A percentile compares a stretch with the other conserved stretches of the same genome.
phyloP scores from a whole-genome alignment of 2,113 vertebrate genomes.

The Erinaceus europaeus region DNA sequence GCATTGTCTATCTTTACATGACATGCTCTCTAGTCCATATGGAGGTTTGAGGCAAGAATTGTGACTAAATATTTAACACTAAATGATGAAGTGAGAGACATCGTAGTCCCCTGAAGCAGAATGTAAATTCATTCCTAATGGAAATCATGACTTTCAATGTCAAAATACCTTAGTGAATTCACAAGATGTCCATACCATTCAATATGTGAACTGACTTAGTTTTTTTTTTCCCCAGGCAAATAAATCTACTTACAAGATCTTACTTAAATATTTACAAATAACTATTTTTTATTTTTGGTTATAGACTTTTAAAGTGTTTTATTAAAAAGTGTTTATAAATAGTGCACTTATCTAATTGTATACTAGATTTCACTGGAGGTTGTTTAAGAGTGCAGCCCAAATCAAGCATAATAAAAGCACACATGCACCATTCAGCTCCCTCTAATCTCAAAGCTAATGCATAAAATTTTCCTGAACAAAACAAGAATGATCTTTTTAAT shows the following conservation, averaged over 20 bases:
- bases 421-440: neutral
- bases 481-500: slow-evolving; percentile 28
- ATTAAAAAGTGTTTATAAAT: neutral
- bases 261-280: too few relatives aligned
- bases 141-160: slow-evolving; percentile 48
- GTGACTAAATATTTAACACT: slow-evolving; percentile 37
- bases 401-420: slow-evolving; percentile 16
- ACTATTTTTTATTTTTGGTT: neutral
- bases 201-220: slow-evolving; percentile 42
- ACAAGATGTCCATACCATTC: slow-evolving; percentile 10
- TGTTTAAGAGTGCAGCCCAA: neutral
- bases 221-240: too few relatives aligned
- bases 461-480: slow-evolving; percentile 10
- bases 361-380: neutral
- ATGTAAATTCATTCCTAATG: slow-evolving; percentile 62
- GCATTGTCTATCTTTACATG: neutral
- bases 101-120: slow-evolving; percentile 50
- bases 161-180: slow-evolving; percentile 43
- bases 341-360: neutral
- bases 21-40: neutral
- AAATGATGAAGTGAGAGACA: slow-evolving; percentile 39
- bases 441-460: slow-evolving; percentile 13
- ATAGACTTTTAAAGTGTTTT: neutral
- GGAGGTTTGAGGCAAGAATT: slow-evolving; percentile 3
- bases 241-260: too few relatives aligned